Conservation (phyloP, 2,797 vertebrate genomes). For the Arctocebus calabarensis region DNA sequence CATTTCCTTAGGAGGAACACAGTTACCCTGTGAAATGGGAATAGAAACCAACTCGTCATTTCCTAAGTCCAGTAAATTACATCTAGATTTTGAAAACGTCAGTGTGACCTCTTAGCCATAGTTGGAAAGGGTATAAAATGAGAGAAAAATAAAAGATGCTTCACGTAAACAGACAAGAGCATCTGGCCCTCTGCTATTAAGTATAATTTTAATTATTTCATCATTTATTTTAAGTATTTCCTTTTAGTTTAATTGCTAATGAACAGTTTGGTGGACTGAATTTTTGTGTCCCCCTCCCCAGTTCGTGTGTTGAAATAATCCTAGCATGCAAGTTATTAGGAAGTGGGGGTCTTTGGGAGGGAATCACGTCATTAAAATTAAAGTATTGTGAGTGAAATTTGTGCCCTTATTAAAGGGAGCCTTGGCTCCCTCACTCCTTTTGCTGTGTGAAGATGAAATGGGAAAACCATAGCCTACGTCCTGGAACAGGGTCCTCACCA, state of each 20-base stretch:
- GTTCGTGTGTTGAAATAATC: background rate
- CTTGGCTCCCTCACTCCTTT: background rate
- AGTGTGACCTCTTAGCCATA: background rate
- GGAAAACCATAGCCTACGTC: background rate
- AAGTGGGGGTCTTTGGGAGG: background rate
- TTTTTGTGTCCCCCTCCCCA: background rate
- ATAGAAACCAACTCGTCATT: background rate
- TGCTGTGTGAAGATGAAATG: background rate
- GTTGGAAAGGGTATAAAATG: background rate
- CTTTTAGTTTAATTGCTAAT: background rate
- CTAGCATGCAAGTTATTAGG: background rate
- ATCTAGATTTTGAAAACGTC: background rate
- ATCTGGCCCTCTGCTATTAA: background rate
- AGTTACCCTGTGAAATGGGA: background rate
- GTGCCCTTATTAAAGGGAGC: background rate
- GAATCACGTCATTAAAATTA: background rate
- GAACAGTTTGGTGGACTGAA: background rate
- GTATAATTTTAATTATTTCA: background rate
- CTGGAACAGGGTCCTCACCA: background rate
- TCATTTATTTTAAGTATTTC: background rate
- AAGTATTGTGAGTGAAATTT: background rate
- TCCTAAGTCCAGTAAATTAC: background rate
- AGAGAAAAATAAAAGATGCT: conserved; percentile 25
- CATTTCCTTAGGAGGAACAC: background rate
- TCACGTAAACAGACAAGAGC: background rate